A percentile compares a stretch with the other conserved stretches of the same genome.
These are phyloP conservation scores for Patella pellucida DNA, from an alignment of 2,888 invertebrate genomes.

Conservation along the genomic window DNA sequence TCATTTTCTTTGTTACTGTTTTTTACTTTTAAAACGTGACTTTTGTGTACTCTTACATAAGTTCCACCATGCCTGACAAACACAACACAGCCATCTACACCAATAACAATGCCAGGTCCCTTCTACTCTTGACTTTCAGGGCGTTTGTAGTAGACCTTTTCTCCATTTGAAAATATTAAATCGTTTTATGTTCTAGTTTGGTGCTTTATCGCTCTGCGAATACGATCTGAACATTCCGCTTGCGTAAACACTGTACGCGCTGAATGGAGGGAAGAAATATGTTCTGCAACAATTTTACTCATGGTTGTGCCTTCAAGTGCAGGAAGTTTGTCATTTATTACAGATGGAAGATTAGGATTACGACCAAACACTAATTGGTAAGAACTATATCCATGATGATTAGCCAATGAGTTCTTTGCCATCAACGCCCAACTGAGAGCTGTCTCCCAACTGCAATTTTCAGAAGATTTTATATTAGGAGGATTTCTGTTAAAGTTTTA, in stretches of 20 bases:
- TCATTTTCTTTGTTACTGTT: no score
- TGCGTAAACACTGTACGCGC: slow-evolving; percentile 14
- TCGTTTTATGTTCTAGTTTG: not conserved
- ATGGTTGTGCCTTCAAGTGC: slow-evolving; percentile 25
- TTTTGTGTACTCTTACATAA: slow-evolving; percentile 19
- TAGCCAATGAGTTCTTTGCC: slow-evolving; percentile 19
- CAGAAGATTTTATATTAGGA: slow-evolving; percentile 25
- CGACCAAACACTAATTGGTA: slow-evolving; percentile 26
- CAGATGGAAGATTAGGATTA: slow-evolving; percentile 27
- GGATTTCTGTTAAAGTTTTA: slow-evolving; percentile 26
- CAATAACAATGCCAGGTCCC: slow-evolving; percentile 20
- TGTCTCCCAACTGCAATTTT: slow-evolving; percentile 28
- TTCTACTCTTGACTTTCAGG: slow-evolving; percentile 21
- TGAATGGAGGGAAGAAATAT: slow-evolving; percentile 12
- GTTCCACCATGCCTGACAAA: slow-evolving; percentile 25
- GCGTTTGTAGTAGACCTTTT: slow-evolving; percentile 26
- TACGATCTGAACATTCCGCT: slow-evolving; percentile 19
- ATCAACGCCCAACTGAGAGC: slow-evolving; percentile 20
- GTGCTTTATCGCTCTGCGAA: slow-evolving; percentile 16
- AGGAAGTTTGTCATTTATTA: slow-evolving; percentile 21
- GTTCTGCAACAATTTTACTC: slow-evolving; percentile 18
- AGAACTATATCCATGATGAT: slow-evolving; percentile 21
- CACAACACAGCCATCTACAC: slow-evolving; percentile 18
- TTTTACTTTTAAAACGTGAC: not conserved
- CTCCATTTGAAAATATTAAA: slow-evolving; percentile 7